Evolutionary conservation across 2,113 vertebrate species (phyloP), one percentile per base, ranked within the genome.

Genomic region (Sprattus sprattus): DNA sequence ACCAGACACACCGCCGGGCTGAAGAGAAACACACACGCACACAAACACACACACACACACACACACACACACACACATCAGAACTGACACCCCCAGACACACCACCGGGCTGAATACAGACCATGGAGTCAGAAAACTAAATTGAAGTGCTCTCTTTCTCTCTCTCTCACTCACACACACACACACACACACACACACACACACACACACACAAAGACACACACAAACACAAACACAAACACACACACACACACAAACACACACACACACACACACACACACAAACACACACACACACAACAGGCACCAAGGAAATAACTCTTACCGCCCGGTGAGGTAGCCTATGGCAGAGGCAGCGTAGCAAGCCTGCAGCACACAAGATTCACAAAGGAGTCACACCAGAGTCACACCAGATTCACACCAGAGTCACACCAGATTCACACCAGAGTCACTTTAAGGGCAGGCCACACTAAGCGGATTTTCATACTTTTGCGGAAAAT

Each of bases 341-440:
- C 98, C 98, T 87, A 98, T 47, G 6, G 96, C 97, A 81, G 98
- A 99, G 20, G 98, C 98, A 91, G 98, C 98, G 20, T 99, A 99
- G 85, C 96, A 99, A 18, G 98, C 98, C 98, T 99, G 87, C 80
- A 15, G 81, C 45, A 82, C 20, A 88, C 89, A 45, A 91, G 32
- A 81, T n/a, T 2, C 81, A 10, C n/a, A 22, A n/a, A 13, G 46
- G 46, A 47, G 46, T 47, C 45, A 75, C 3, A 39, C 32, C 9
- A 52, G 0, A 15, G 15, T 81, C 2, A 39, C 20, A 25, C 16
- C 45, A 60, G 22, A 84, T 4, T 47, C 6, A 45, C 45, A 13
- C 50, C 46, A 64, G 0, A 15, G 15, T 81, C 2, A n/a, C 18
- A 25, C 16, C 45, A 60, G 22, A 84, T 4, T 46, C 18, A 81